Evolutionary conservation across 2,888 invertebrate species (phyloP).

Genomic region (Polyommatus iphigenia): DNA sequence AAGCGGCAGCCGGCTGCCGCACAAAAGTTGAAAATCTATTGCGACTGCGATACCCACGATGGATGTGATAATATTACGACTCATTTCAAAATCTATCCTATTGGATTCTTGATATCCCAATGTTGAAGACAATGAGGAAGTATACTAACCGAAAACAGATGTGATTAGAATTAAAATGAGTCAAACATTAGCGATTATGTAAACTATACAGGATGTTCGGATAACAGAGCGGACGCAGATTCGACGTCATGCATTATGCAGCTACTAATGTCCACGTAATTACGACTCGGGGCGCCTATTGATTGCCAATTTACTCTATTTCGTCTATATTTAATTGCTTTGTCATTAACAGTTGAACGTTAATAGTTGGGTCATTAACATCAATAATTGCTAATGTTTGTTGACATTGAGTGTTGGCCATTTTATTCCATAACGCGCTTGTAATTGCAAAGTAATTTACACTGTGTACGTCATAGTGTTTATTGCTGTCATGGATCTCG

Average conservation of each 20-base stretch:
- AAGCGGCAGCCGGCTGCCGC: too few species aligned
- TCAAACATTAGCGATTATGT: constrained; percentile 60
- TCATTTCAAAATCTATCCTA: too few species aligned
- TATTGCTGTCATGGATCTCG: background rate
- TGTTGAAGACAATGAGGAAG: background rate
- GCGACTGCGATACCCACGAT: too few species aligned
- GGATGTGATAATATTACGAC: too few species aligned
- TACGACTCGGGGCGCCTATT: constrained; percentile 65
- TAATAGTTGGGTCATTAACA: constrained; percentile 31
- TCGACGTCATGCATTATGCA: constrained; percentile 69
- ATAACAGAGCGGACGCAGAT: constrained; percentile 60
- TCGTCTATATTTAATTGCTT: constrained; percentile 57
- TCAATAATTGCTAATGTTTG: constrained; percentile 30
- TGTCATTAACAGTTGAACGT: constrained; percentile 45
- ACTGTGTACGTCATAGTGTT: background rate
- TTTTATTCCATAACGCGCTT: background rate
- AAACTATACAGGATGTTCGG: constrained; percentile 59
- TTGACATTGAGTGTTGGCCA: constrained; percentile 13
- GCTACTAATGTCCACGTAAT: constrained; percentile 66
- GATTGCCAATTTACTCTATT: constrained; percentile 66
- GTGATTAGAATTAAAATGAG: constrained; percentile 54
- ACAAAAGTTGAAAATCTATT: too few species aligned
- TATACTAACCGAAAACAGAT: constrained; percentile 3
- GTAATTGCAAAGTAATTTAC: background rate
- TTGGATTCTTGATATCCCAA: background rate